Evolutionary conservation across 2,888 invertebrate species (phyloP).

Genomic region (Acleris holmiana): DNA sequence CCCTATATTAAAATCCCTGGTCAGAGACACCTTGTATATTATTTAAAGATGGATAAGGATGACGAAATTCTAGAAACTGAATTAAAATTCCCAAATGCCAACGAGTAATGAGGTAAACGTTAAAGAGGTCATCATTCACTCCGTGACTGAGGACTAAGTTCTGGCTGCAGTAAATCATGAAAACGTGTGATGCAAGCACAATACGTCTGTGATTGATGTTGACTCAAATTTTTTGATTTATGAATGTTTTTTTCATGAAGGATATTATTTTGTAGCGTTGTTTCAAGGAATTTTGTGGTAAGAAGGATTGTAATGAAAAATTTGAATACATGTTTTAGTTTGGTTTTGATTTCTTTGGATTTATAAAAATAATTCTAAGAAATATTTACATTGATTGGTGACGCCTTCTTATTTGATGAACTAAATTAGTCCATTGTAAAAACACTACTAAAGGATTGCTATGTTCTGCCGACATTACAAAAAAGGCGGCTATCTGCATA

Average conservation of each 20-base stretch:
- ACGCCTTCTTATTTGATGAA: too few relatives aligned
- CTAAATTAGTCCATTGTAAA: too few relatives aligned
- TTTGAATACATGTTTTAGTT: background rate
- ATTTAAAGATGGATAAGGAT: too few relatives aligned
- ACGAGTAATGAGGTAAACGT: too few relatives aligned
- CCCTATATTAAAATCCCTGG: too few relatives aligned
- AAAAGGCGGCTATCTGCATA: too few relatives aligned
- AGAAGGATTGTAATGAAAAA: background rate
- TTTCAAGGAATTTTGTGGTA: background rate
- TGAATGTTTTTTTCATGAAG: constrained; percentile 7
- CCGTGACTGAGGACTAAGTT: constrained; percentile 15
- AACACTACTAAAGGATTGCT: too few relatives aligned
- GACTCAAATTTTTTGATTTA: constrained; percentile 25
- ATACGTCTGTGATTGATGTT: constrained; percentile 19
- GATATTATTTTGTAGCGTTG: background rate
- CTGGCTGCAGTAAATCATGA: constrained; percentile 26
- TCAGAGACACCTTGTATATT: too few relatives aligned
- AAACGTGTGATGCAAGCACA: constrained; percentile 33
- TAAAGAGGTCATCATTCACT: constrained; percentile 21
- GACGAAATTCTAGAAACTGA: background rate
- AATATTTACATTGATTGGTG: too few relatives aligned
- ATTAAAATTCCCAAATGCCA: background rate
- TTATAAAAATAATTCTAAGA: too few relatives aligned
- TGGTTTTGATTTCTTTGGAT: too few relatives aligned
- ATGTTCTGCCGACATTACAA: too few relatives aligned